Conservation (phyloP, 2,888 invertebrate genomes). For the Empis livida region DNA sequence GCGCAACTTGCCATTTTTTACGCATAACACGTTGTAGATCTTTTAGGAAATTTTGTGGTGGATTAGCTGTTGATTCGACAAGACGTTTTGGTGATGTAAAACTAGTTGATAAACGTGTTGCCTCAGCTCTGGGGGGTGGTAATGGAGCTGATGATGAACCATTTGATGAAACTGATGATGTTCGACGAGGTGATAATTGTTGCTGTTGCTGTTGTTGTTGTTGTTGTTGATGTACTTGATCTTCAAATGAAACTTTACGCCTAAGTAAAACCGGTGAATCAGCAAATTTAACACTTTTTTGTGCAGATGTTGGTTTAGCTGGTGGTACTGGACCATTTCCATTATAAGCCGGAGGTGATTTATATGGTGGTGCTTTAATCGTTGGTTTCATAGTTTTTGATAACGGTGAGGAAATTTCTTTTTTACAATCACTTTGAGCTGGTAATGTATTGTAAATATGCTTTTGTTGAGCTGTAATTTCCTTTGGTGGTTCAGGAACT, state of each 20-base stretch:
- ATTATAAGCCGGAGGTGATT: constrained; percentile 34
- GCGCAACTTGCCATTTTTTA: constrained; percentile 87
- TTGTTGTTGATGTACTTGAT: constrained; percentile 14
- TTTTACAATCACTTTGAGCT: constrained; percentile 10
- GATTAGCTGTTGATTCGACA: constrained; percentile 56
- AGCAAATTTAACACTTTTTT: constrained; percentile 34
- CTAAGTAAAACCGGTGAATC: constrained; percentile 35
- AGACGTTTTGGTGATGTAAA: constrained; percentile 67
- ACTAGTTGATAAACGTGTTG: constrained; percentile 54
- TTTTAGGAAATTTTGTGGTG: constrained; percentile 70
- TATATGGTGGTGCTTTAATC: constrained; percentile 32
- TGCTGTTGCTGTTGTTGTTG: constrained; percentile 21
- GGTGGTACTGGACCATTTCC: constrained; percentile 15
- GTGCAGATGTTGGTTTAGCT: constrained; percentile 12
- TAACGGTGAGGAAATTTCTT: constrained; percentile 10
- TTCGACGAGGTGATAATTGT: constrained; percentile 21
- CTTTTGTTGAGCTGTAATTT: constrained; percentile 4
- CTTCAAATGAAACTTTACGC: constrained; percentile 36
- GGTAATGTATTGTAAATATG: constrained; percentile 13
- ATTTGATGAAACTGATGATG: constrained; percentile 20
- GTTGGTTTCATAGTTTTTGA: constrained; percentile 19
- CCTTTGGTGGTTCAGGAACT: constrained; percentile 8
- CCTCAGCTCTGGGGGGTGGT: constrained; percentile 65
- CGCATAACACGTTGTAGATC: constrained; percentile 86
- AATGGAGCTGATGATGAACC: constrained; percentile 36